phyloP scores from a whole-genome alignment of 2,797 vertebrate genomes.

The Karalla daura region DNA sequence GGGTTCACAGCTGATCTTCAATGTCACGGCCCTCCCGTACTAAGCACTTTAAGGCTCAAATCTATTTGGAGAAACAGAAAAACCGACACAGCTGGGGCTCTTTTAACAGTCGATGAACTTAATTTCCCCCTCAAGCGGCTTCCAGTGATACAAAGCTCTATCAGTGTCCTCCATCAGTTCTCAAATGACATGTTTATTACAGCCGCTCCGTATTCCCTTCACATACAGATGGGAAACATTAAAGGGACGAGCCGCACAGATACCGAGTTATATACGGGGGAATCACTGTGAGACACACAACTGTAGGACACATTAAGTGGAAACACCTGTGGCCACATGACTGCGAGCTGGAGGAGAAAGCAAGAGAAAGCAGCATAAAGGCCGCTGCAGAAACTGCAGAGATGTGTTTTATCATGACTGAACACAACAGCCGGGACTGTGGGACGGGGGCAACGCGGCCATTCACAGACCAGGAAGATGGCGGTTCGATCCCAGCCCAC shows the following conservation, averaged over 20 bases:
- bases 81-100: constrained; percentile 29
- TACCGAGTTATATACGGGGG: not conserved
- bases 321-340: constrained; percentile 1
- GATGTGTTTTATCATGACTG: not conserved
- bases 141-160: constrained; percentile 20
- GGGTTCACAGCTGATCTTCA: constrained; percentile 53
- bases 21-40: constrained; percentile 17
- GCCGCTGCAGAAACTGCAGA: not conserved
- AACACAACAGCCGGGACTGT: too few species aligned
- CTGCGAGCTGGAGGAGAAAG: not conserved
- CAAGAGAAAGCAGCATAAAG: not conserved
- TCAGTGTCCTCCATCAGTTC: not conserved
- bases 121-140: constrained; percentile 24
- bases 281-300: not conserved
- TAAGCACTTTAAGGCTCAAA: constrained; percentile 20
- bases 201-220: not conserved
- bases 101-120: constrained; percentile 30
- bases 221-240: not conserved
- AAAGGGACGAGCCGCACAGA: too few species aligned
- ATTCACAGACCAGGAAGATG: too few species aligned
- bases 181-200: not conserved
- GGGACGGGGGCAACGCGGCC: too few species aligned
- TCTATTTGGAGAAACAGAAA: constrained; percentile 56
- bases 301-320: not conserved
- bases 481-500: too few species aligned